Evolutionary conservation across 1,140 invertebrate genomes (phyloP).

Genomic region (Heliconius congener): DNA sequence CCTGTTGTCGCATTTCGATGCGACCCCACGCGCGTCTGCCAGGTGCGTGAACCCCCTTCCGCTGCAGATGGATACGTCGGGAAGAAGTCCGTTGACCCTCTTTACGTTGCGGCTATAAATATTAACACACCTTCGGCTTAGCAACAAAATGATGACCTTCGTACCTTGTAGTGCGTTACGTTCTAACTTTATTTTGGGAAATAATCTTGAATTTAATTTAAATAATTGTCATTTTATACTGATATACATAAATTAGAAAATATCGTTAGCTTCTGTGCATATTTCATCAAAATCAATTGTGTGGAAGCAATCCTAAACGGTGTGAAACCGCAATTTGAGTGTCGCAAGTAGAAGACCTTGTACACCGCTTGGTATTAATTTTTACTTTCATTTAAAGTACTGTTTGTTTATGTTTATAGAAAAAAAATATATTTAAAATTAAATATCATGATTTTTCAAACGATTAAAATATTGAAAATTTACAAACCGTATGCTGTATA

Average conservation of each 20-base stretch:
- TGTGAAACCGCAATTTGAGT: neutral
- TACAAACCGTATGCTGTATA: neutral
- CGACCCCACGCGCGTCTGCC: conserved; percentile 66
- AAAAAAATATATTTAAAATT: neutral
- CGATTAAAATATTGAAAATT: neutral
- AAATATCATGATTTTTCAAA: neutral
- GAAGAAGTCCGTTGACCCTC: conserved; percentile 49
- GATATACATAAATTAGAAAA: neutral
- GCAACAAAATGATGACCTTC: conserved; percentile 30
- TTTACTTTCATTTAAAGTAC: neutral
- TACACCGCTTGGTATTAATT: neutral
- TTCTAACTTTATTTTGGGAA: neutral
- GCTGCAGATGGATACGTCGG: conserved; percentile 59
- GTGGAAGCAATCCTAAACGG: conserved; percentile 5
- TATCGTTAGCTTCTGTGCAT: conserved; percentile 20
- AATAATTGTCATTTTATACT: neutral
- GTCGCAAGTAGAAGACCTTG: conserved; percentile 8
- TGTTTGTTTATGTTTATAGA: conserved; percentile 4
- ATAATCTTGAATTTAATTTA: neutral
- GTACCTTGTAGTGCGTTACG: neutral
- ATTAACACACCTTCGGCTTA: conserved; percentile 28
- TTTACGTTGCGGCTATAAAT: conserved; percentile 35
- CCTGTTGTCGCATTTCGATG: conserved; percentile 51
- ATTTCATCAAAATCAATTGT: conserved; percentile 33
- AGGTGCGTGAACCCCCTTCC: conserved; percentile 64